Base-by-base conservation (phyloP, 1,140 invertebrate genomes). In the Whitmania pigra region DNA sequence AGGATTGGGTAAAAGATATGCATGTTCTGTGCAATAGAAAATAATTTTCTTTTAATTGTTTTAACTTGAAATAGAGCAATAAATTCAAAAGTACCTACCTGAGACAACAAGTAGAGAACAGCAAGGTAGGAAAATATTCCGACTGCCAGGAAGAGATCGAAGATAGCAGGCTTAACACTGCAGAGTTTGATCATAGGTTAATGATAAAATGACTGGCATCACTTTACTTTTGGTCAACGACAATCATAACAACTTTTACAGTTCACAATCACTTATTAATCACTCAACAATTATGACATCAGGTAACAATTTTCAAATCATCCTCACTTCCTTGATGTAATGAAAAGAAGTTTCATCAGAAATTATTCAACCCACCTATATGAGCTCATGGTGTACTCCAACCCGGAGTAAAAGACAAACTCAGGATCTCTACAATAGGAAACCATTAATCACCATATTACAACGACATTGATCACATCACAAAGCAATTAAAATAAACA, bases 131-230 rank as follows among this genome's bases (percentile, higher is more conserved):
- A 82, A 53, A 88, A 84, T 78, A 97, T 96, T 43, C 87, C 87
- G 72, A 92, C 78, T 13, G 93, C 94, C 3, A 97, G 85, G 75
- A 97, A 89, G 54, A 98, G 87, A 86, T 98, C 94, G 84, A 98
- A 98, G 63, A 97, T 88, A 31, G 94, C 94, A 75, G 94, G 94
- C 80, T 97, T 98, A 7, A 97, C 94, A 83, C 91, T 92, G 83
- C 73, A 79, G 73, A 75, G 73, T 77, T 49, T 9, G 0, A 70
- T 43, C 76, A 60, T 49, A 60, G 29, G 40, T 25, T 0, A 43
- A 72, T 53, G 31, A 20, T 20, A 53, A 25, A 27, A 55, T 40
- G 71, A 73, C 36, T 20, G 18, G 25, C 54, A 29, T 72, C 43
- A 36, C 6, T 6, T 36, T 36, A 36, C 2, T 36, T 27, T 63